A percentile compares a stretch with the other conserved stretches of the same genome.
phyloP scores from a whole-genome alignment of 2,888 invertebrate genomes.

The Parthenolecanium corni region DNA sequence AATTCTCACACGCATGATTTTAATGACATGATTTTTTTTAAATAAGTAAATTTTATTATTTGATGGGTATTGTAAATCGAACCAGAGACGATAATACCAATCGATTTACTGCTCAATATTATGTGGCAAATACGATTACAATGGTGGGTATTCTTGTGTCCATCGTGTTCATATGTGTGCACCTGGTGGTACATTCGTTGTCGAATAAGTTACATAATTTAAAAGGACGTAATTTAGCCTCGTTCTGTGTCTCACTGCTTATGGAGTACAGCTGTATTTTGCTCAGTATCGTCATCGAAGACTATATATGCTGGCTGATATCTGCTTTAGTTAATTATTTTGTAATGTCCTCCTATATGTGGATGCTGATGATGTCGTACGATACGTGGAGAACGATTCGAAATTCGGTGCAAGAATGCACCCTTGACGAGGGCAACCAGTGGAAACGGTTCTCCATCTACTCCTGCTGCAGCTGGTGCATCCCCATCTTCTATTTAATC shows the following conservation, averaged over 20 bases:
- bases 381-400: conserved; percentile 17
- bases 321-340: conserved; percentile 11
- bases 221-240: conserved; percentile 10
- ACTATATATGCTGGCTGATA: conserved; percentile 2
- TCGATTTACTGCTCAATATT: neutral
- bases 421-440: neutral
- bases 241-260: conserved; percentile 11
- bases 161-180: conserved; percentile 15
- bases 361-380: conserved; percentile 21
- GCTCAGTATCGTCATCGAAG: conserved; percentile 1
- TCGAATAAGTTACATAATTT: conserved; percentile 16
- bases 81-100: neutral
- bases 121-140: conserved; percentile 6
- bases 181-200: conserved; percentile 10
- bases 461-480: neutral
- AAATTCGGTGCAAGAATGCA: neutral
- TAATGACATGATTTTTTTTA: no score
- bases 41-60: no score
- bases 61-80: neutral
- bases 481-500: conserved; percentile 1
- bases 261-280: conserved; percentile 16
- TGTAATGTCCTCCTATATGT: conserved; percentile 11
- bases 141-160: conserved; percentile 15
- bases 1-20: no score
- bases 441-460: conserved; percentile 11